Evolutionary conservation across 2,888 invertebrate genomes (phyloP).

Genomic region (Deilephila elpenor): DNA sequence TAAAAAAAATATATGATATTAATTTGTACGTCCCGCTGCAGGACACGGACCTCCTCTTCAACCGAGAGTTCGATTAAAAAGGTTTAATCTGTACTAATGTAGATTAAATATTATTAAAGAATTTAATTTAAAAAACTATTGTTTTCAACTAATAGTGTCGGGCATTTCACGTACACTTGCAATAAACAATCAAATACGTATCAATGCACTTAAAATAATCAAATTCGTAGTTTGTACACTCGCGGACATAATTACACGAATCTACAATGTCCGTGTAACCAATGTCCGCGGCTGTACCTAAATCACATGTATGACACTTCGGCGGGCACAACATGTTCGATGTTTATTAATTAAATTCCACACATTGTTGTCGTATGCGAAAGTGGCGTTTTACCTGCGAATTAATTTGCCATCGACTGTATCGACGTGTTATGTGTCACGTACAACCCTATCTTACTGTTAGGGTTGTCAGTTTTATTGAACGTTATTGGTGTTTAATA

Average conservation of each 20-base stretch:
- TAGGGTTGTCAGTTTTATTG: slow-evolving; percentile 54
- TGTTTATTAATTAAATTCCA: slow-evolving; percentile 60
- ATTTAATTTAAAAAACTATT: too few species aligned
- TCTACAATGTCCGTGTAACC: slow-evolving; percentile 8
- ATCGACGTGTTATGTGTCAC: slow-evolving; percentile 40
- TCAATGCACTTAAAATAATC: background rate
- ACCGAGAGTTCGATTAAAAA: background rate
- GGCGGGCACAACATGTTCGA: slow-evolving; percentile 33
- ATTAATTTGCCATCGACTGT: slow-evolving; percentile 56
- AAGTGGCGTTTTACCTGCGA: slow-evolving; percentile 59
- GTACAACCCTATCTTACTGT: slow-evolving; percentile 52
- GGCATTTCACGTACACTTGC: background rate
- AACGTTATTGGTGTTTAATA: slow-evolving; percentile 11
- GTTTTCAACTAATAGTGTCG: background rate
- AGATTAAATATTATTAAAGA: background rate
- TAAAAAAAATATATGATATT: too few species aligned
- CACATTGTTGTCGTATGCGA: slow-evolving; percentile 54
- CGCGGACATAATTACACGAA: slow-evolving; percentile 17
- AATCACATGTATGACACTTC: slow-evolving; percentile 23
- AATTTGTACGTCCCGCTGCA: too few species aligned
- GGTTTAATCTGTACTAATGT: background rate
- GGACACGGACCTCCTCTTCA: too few species aligned
- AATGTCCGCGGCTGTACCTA: slow-evolving; percentile 10
- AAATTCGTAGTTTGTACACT: background rate
- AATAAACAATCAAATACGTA: background rate